Conservation (phyloP, 2,113 vertebrate species). For the Sceloporus tristichus region DNA sequence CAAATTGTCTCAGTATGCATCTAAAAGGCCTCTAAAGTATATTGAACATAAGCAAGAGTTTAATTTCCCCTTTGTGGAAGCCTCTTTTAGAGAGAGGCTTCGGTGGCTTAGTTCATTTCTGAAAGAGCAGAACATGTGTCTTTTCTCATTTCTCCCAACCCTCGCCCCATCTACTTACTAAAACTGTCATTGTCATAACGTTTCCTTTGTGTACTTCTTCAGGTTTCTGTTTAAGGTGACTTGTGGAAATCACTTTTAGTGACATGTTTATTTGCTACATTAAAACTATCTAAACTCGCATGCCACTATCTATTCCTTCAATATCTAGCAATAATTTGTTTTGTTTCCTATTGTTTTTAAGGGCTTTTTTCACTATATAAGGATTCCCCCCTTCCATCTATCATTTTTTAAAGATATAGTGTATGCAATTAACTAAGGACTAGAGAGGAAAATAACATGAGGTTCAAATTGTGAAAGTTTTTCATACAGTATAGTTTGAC, state of each 20-base stretch:
- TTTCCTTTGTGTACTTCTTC: conserved; percentile 56
- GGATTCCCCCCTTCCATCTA: too few species aligned
- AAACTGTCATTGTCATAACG: conserved; percentile 18
- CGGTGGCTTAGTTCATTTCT: conserved; percentile 28
- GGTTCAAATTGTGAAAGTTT: conserved; percentile 42
- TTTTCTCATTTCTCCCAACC: not conserved
- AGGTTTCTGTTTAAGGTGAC: conserved; percentile 45
- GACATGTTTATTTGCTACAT: conserved; percentile 60
- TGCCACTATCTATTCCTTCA: conserved; percentile 27
- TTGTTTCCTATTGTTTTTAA: conserved; percentile 23
- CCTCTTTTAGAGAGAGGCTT: not conserved
- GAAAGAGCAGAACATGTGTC: not conserved
- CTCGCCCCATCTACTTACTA: conserved; percentile 10
- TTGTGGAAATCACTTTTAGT: conserved; percentile 57
- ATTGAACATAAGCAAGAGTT: not conserved
- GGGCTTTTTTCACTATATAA: conserved; percentile 3
- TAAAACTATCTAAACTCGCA: conserved; percentile 63
- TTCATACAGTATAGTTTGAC: conserved; percentile 18
- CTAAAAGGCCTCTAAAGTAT: not conserved
- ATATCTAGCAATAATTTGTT: conserved; percentile 21
- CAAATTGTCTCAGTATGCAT: not conserved
- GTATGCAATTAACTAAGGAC: conserved; percentile 33
- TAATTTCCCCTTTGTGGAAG: not conserved
- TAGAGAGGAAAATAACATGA: conserved; percentile 49
- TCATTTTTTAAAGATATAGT: not conserved